Evolutionary conservation across 2,113 vertebrate genomes (phyloP).

Genomic region (Plotosus lineatus): DNA sequence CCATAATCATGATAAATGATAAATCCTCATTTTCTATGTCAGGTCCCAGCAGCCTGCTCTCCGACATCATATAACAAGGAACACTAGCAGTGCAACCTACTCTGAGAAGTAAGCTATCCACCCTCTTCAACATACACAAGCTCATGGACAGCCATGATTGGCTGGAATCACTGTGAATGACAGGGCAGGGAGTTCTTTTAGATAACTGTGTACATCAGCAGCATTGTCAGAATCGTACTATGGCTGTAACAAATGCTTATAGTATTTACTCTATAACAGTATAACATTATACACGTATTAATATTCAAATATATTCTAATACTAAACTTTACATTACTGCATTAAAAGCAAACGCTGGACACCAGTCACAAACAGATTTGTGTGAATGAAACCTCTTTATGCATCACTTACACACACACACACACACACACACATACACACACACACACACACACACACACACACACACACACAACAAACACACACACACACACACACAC

Average conservation of each 20-base stretch:
- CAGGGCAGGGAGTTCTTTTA: neutral
- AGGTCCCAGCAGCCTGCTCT: neutral
- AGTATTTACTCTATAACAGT: neutral
- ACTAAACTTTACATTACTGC: neutral
- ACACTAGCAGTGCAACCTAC: neutral
- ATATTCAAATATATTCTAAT: conserved; percentile 1
- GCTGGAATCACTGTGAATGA: neutral
- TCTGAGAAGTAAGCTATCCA: neutral
- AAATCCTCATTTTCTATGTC: too few species aligned
- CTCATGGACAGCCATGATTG: neutral
- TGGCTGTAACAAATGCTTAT: neutral
- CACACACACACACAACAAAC: neutral
- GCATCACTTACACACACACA: neutral
- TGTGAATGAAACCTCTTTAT: neutral
- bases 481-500: neutral
- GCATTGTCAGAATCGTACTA: neutral
- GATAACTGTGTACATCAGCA: too few species aligned
- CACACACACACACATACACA: neutral
- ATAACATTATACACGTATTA: neutral
- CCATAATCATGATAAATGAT: neutral
- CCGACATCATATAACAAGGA: neutral
- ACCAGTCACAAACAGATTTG: neutral
- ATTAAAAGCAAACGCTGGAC: neutral
- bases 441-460: neutral
- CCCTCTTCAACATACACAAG: neutral